A percentile compares a stretch with the other conserved stretches of the same genome.
Conservation (phyloP, 2,797 vertebrate genomes). For the Rhabdomys pumilio region DNA sequence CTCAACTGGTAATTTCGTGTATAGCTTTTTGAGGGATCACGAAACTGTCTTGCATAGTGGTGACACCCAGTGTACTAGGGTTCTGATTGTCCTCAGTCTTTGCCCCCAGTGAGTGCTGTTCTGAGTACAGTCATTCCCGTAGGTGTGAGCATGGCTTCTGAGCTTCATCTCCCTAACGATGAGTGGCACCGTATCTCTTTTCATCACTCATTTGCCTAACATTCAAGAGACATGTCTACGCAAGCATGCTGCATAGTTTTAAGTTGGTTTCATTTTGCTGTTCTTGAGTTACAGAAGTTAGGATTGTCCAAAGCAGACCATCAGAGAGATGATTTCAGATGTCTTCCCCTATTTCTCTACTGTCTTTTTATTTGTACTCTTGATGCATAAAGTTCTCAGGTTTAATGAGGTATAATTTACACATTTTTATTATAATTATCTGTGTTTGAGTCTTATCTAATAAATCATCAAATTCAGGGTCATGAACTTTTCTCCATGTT, state of each 20-base stretch:
- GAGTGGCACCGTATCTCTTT: neutral
- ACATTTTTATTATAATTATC: neutral
- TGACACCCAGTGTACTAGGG: neutral
- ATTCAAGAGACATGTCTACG: neutral
- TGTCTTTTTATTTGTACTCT: neutral
- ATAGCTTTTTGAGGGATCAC: neutral
- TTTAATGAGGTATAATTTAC: neutral
- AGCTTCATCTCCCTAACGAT: neutral
- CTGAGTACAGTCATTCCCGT: neutral
- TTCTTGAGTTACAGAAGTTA: neutral
- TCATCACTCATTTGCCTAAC: neutral
- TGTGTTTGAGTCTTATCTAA: neutral
- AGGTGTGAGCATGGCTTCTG: neutral
- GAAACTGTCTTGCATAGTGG: neutral
- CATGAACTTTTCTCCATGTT: neutral
- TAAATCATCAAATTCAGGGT: neutral
- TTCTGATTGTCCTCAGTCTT: neutral
- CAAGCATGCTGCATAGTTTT: neutral
- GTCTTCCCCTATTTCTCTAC: neutral
- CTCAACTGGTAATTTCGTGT: neutral
- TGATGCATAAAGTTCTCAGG: neutral
- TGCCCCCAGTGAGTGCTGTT: too few species aligned
- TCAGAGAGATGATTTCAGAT: neutral
- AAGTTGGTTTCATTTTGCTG: neutral
- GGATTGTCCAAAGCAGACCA: neutral